Percentiles rank a stretch among this genome's conserved stretches.
Conservation (phyloP, 2,888 invertebrate species). For the Nomada lathburiana region DNA sequence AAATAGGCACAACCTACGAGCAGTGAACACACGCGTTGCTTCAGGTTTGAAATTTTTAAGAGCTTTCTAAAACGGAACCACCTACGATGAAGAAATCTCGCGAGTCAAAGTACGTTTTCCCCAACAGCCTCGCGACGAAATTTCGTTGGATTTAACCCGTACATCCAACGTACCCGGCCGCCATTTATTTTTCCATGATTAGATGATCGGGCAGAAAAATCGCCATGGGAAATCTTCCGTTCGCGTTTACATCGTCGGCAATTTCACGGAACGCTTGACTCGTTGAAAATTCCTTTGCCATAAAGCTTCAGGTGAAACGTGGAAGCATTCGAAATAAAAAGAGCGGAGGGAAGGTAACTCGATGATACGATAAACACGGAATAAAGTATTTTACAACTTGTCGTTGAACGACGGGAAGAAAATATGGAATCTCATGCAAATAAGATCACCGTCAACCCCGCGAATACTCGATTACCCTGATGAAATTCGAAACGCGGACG, state of each 20-base stretch:
- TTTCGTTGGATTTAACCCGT: constrained; percentile 17
- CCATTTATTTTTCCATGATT: constrained; percentile 36
- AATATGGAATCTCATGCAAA: no score
- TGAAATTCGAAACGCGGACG: no score
- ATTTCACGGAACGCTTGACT: constrained; percentile 31
- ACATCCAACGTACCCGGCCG: not conserved
- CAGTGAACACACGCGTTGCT: constrained; percentile 8
- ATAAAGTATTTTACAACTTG: no score
- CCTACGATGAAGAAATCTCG: not conserved
- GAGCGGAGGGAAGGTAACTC: no score
- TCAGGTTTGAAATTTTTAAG: constrained; percentile 60
- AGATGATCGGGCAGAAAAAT: constrained; percentile 25
- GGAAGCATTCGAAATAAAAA: not conserved
- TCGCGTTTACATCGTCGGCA: not conserved
- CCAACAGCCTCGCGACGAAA: not conserved
- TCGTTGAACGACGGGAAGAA: no score
- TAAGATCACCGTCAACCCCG: no score
- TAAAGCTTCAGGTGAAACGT: not conserved
- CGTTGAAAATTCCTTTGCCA: not conserved
- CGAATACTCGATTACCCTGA: no score
- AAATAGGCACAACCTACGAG: constrained; percentile 23
- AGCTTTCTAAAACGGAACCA: constrained; percentile 14
- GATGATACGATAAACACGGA: not conserved
- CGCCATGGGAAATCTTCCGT: constrained; percentile 44
- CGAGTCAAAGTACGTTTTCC: no score